These are phyloP conservation scores for Acleris laterana DNA, from an alignment of 2,888 invertebrate species.

Conservation along the genomic window DNA sequence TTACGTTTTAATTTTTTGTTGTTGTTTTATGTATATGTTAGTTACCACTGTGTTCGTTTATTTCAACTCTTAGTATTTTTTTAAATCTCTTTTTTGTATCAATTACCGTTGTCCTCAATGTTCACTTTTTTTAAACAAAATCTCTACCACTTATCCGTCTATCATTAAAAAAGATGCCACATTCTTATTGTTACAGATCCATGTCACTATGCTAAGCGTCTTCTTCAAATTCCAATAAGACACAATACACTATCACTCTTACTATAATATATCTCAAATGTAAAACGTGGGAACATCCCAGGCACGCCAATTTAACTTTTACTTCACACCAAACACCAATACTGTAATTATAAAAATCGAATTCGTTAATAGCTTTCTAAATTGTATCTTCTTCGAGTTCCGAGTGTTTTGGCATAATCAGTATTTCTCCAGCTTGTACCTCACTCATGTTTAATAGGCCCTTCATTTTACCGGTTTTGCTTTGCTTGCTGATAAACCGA, in stretches of 20 bases:
- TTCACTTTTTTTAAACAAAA: background rate
- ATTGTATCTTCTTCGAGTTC: slow-evolving; percentile 7
- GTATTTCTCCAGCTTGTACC: too few relatives aligned
- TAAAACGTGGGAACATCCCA: slow-evolving; percentile 30
- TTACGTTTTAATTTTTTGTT: too few relatives aligned
- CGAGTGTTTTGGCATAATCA: background rate
- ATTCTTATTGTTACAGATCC: background rate
- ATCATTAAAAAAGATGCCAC: background rate
- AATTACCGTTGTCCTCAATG: too few relatives aligned
- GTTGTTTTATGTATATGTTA: too few relatives aligned
- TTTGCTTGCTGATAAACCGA: too few relatives aligned
- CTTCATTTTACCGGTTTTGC: too few relatives aligned
- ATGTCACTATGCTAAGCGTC: slow-evolving; percentile 11
- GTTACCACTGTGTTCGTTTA: too few relatives aligned
- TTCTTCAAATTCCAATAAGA: slow-evolving; percentile 8
- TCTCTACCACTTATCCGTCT: background rate
- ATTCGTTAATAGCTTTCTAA: slow-evolving; percentile 34
- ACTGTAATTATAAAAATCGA: slow-evolving; percentile 29
- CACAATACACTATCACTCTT: slow-evolving; percentile 12
- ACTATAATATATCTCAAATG: slow-evolving; percentile 16
- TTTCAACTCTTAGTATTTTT: background rate
- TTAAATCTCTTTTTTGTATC: background rate
- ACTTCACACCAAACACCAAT: slow-evolving; percentile 26
- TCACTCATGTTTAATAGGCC: too few relatives aligned
- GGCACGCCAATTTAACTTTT: slow-evolving; percentile 31